Evolutionary conservation across 2,888 invertebrate genomes (phyloP).

Genomic region (Drosophila atripex): DNA sequence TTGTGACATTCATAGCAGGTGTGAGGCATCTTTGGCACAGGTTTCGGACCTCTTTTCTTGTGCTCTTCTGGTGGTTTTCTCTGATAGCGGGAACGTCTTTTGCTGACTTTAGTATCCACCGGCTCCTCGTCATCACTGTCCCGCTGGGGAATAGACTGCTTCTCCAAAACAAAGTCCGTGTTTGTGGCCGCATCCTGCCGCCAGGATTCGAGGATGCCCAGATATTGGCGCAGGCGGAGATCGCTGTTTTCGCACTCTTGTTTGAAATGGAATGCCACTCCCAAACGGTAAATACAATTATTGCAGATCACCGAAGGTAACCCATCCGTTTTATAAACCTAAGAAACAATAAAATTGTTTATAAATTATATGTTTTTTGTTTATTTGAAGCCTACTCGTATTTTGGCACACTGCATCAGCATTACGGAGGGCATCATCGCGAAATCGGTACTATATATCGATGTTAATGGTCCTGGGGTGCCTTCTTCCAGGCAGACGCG

Average conservation of each 20-base stretch:
- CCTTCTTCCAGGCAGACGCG: constrained; percentile 87
- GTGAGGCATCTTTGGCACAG: constrained; percentile 86
- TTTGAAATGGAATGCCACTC: constrained; percentile 87
- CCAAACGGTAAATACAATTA: constrained; percentile 87
- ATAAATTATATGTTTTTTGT: neutral
- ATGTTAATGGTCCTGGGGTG: constrained; percentile 85
- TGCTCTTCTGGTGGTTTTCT: constrained; percentile 86
- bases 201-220: constrained; percentile 84
- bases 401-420: constrained; percentile 86
- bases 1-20: constrained; percentile 86
- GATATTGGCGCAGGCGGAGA: constrained; percentile 85
- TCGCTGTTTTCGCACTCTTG: constrained; percentile 87
- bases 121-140: constrained; percentile 69
- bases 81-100: constrained; percentile 84
- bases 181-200: constrained; percentile 85
- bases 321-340: constrained; percentile 86
- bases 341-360: neutral
- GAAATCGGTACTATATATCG: constrained; percentile 86
- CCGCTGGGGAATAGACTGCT: constrained; percentile 38
- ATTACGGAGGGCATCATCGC: constrained; percentile 86
- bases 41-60: constrained; percentile 86
- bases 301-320: constrained; percentile 87
- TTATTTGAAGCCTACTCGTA: constrained; percentile 83
- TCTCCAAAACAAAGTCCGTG: constrained; percentile 83
- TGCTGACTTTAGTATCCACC: constrained; percentile 67